Evolutionary conservation across 2,797 vertebrate genomes (phyloP).

Genomic region (Cyprinodon diabolis): DNA sequence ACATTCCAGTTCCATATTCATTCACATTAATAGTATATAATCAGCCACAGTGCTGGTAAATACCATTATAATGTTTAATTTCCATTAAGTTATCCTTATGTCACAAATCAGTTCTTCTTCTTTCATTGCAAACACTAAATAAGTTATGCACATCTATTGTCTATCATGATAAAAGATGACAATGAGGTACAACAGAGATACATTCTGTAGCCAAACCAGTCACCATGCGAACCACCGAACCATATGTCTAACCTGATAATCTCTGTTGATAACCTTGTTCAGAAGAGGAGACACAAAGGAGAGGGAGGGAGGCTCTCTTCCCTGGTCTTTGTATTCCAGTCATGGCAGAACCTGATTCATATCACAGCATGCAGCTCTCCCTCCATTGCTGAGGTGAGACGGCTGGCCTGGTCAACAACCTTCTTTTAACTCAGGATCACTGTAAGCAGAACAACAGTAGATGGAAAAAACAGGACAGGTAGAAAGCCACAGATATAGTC

Average conservation of each 20-base stretch:
- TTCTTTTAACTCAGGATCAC: constrained; percentile 28
- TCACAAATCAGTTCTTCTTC: neutral
- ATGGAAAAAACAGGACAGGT: neutral
- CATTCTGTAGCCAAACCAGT: constrained; percentile 13
- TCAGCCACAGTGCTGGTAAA: neutral
- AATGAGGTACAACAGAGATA: constrained; percentile 11
- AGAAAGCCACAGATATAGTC: neutral
- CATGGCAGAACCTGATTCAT: constrained; percentile 61
- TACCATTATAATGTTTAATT: neutral
- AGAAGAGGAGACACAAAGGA: constrained; percentile 23
- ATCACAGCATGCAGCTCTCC: constrained; percentile 47
- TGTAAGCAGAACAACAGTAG: constrained; percentile 20
- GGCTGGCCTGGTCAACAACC: constrained; percentile 52
- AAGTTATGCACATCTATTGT: neutral
- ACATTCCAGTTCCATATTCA: neutral
- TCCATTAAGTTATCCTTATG: constrained; percentile 3
- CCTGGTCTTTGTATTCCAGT: constrained; percentile 65
- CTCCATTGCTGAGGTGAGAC: constrained; percentile 35
- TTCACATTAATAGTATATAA: constrained; percentile 2
- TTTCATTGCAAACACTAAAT: neutral
- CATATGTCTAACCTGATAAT: constrained; percentile 58
- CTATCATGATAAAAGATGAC: constrained; percentile 2
- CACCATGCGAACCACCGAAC: constrained; percentile 29
- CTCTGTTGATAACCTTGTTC: constrained; percentile 67
- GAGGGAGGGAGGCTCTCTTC: constrained; percentile 13